Conservation (phyloP, 2,113 vertebrate genomes). For the Galemys pyrenaicus region DNA sequence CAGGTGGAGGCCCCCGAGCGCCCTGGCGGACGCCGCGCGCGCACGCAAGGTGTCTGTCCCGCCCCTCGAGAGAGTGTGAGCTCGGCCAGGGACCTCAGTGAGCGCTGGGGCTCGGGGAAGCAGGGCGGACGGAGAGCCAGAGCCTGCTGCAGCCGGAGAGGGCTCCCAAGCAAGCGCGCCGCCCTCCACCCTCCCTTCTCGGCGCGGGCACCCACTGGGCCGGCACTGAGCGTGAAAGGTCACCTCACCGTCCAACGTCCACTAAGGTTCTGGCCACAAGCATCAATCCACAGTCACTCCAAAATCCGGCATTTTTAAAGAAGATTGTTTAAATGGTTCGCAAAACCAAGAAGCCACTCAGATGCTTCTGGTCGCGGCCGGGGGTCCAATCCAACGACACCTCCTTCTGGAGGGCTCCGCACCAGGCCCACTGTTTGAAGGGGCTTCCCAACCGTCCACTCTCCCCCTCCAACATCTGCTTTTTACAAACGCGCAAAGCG, state of each 20-base stretch:
- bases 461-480: neutral
- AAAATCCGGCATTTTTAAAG: neutral
- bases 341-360: neutral
- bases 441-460: neutral
- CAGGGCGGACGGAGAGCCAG: neutral
- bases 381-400: neutral
- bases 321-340: neutral
- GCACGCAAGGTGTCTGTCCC: too few species aligned
- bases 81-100: neutral
- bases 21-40: neutral
- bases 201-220: neutral
- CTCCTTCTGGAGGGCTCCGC: fast-evolving
- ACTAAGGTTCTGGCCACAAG: neutral
- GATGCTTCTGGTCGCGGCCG: neutral
- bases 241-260: too few species aligned
- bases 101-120: neutral
- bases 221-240: neutral
- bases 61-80: neutral
- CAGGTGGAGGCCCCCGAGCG: constrained; percentile 26
- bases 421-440: neutral
- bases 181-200: neutral
- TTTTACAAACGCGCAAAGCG: neutral
- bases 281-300: neutral
- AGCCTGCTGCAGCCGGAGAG: neutral
- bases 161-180: neutral